Base-by-base conservation (phyloP, 1,140 invertebrate genomes). In the Drosophila prosaltans region DNA sequence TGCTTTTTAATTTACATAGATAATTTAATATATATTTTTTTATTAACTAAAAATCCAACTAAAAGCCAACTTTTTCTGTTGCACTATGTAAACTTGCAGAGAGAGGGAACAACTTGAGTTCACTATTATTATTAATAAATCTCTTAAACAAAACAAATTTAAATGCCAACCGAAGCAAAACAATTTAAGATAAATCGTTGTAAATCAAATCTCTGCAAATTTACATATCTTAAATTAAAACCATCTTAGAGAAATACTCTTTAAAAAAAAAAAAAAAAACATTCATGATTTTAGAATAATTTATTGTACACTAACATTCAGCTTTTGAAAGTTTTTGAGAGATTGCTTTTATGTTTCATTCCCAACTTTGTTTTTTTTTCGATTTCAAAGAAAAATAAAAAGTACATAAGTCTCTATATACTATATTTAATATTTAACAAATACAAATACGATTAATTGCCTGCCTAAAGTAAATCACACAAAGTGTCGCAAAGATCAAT, bases 21-120 rank as follows among this genome's bases (percentile, higher is more conserved):
- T 4, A 48, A 48, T 48, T 48, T 48, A 3, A 21, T n/a, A 2
- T 57, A 45, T 48, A 74, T 74, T 55, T 36, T 40, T 61, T 21
- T 68, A 62, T 55, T 68, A 74, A 75, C 55, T 63, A 55, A 16
- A 16, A 16, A 16, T 61, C 72, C 61, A 32, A 74, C 6, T 36
- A 36, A 48, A 9, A 67, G 63, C 11, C 43, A 61, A 71, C 9
- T 48, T 48, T 30, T 58, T 16, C 16, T 9, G 40, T 54, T 16
- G 2, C 45, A 51, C 45, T 24, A 26, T 51, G 45, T 51, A 36
- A 36, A 7, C 32, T 36, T 36, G 6, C 32, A 36, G 32, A 36
- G 32, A 30, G 28, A 30, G 28, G 4, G 28, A 30, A 4, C 1
- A 1, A 36, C 3, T 1, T 36, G 16, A 16, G 16, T 36, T 36